Evolutionary conservation across 1,140 invertebrate genomes (phyloP), one percentile per base, ranked within the genome.

Genomic region (Anoplophora glabripennis): DNA sequence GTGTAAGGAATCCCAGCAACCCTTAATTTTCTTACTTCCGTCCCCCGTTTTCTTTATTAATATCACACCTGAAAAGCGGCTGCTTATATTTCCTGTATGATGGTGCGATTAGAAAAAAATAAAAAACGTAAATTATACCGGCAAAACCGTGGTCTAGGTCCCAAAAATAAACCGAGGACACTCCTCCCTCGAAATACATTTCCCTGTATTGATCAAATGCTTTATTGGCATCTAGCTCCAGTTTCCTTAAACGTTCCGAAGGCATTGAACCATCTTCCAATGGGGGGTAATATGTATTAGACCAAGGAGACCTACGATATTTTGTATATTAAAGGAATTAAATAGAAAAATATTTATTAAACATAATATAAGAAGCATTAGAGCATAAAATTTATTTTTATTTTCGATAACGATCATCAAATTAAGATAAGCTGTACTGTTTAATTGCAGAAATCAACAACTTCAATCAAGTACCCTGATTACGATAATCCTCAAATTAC

Each of bases 1-100:
- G 76, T 99, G 97, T 75, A 99, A 98, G 2, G 96, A 99, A 77
- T 99, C 97, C 98, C 98, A 99, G 76, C 96, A 99, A 1, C 98
- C 91, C 78, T 93, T 97, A 64, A 99, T 99, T 79, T 96, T 98
- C 76, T 95, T 95, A 57, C 83, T 73, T 11, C 95, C 96, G 83
- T 99, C 96, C 0, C 95, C 94, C 11, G 93, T 94, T 79, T 99
- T 99, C 79, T 99, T 99, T 65, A 99, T 99, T 62, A 99, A 81
- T 74, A 99, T 97, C 41, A 98, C 97, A 69, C 96, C 96, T 83
- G 59, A 36, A 69, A 72, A 1, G 40, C 4, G 28, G 10, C 3
- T 15, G 10, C 9, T 17, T 41, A 12, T 45, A 28, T 35, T 53
- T 28, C 21, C 7, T 37, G 36, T 41, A n/a, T n/a, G n/a, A n/a